Percentiles rank a stretch among this genome's conserved stretches.
phyloP scores from a whole-genome alignment of 2,797 vertebrate genomes.

The Xyrichtys novacula region DNA sequence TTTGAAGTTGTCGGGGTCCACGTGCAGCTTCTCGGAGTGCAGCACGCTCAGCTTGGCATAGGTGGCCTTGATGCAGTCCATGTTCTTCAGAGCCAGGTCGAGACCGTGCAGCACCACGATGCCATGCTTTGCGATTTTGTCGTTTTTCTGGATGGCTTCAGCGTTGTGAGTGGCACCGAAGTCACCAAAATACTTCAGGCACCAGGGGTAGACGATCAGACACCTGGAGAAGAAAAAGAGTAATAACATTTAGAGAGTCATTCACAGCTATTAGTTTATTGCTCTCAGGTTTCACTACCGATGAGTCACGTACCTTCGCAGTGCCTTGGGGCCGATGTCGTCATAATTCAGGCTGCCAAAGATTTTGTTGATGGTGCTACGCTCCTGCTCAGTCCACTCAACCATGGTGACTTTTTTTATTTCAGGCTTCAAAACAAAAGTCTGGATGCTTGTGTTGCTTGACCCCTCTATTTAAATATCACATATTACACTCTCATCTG shows the following conservation, averaged over 20 bases:
- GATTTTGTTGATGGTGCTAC: constrained; percentile 67
- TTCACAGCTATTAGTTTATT: no score
- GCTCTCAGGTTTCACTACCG: not conserved
- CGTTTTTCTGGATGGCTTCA: constrained; percentile 73
- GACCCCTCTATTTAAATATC: constrained; percentile 57
- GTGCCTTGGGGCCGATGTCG: constrained; percentile 72
- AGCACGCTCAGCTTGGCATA: constrained; percentile 81
- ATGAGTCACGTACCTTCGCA: constrained; percentile 67
- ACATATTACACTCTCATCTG: constrained; percentile 14
- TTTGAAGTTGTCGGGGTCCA: constrained; percentile 84
- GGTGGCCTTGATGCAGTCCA: constrained; percentile 81
- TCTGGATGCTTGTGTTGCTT: constrained; percentile 18
- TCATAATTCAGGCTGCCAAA: constrained; percentile 77
- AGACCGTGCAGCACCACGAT: constrained; percentile 82
- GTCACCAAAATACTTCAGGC: constrained; percentile 85
- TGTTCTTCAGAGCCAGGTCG: constrained; percentile 82
- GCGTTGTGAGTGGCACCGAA: constrained; percentile 85
- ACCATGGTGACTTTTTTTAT: constrained; percentile 76
- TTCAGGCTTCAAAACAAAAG: constrained; percentile 49
- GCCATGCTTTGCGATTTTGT: constrained; percentile 80
- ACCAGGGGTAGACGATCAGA: constrained; percentile 76
- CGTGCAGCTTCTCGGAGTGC: constrained; percentile 86
- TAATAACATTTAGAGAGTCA: no score
- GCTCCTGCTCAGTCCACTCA: constrained; percentile 79
- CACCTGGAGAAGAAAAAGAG: constrained; percentile 33